Evolutionary conservation across 2,113 vertebrate genomes (phyloP).

Genomic region (Neogobius melanostomus): DNA sequence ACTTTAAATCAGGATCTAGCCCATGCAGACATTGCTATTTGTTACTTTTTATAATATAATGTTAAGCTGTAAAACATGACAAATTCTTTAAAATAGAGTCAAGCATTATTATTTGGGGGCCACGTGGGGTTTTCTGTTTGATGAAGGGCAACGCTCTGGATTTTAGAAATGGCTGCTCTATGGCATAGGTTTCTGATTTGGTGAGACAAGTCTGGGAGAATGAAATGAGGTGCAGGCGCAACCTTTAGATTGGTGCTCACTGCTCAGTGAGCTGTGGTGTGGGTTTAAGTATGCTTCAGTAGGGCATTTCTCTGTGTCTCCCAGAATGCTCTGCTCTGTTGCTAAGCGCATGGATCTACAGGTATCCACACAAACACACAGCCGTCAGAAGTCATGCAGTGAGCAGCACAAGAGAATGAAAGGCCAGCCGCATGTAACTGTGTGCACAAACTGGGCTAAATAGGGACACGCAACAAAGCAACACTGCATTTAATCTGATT

Average conservation of each 20-base stretch:
- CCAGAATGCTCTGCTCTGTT: constrained; percentile 1
- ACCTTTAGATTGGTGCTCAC: neutral
- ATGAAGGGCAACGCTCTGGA: too few relatives aligned
- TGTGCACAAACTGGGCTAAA: neutral
- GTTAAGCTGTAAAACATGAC: too few relatives aligned
- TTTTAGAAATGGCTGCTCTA: too few relatives aligned
- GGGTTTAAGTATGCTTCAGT: neutral
- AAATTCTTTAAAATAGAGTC: too few relatives aligned
- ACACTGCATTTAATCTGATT: too few relatives aligned
- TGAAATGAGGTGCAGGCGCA: neutral
- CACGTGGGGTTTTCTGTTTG: too few relatives aligned
- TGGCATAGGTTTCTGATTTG: too few relatives aligned
- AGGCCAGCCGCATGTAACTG: neutral
- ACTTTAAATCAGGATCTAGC: too few relatives aligned
- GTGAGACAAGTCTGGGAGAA: neutral
- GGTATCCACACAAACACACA: constrained; percentile 1
- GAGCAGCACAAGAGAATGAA: constrained; percentile 10
- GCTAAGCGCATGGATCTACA: neutral
- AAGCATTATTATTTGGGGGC: too few relatives aligned
- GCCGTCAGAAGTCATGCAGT: neutral
- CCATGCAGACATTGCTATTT: too few relatives aligned
- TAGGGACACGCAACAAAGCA: too few relatives aligned
- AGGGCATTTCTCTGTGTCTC: neutral
- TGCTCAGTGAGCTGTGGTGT: neutral
- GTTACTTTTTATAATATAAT: too few relatives aligned